A percentile compares a stretch with the other conserved stretches of the same genome.
Conservation (phyloP, 1,140 invertebrate genomes). For the Gonatopus flavifemur region DNA sequence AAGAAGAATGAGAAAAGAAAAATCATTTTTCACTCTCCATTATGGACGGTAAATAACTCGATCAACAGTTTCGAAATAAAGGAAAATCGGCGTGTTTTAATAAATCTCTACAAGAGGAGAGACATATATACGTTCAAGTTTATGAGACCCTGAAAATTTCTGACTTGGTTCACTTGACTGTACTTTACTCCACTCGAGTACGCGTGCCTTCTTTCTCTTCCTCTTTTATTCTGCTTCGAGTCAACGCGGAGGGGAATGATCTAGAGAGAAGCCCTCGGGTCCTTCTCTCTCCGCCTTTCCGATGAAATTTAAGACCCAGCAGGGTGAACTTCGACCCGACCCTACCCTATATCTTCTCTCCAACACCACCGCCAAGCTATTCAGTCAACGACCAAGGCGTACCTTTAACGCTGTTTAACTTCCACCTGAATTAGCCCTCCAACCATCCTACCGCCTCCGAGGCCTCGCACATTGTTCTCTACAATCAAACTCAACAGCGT, state of each 20-base stretch:
- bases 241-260: too few species aligned
- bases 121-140: too few species aligned
- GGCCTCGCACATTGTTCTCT: conserved; percentile 38
- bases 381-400: conserved; percentile 10
- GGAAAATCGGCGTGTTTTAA: too few species aligned
- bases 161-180: conserved; percentile 18
- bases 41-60: too few species aligned
- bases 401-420: conserved; percentile 47
- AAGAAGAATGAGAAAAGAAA: too few species aligned
- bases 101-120: too few species aligned
- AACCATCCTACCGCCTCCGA: conserved; percentile 20
- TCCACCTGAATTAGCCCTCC: conserved; percentile 48
- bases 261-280: too few species aligned
- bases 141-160: too few species aligned
- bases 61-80: too few species aligned
- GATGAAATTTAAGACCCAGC: conserved; percentile 36
- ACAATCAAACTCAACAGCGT: conserved; percentile 36
- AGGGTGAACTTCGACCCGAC: conserved; percentile 7
- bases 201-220: conserved; percentile 20
- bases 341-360: neutral
- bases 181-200: neutral
- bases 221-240: neutral
- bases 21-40: too few species aligned
- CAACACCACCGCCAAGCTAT: neutral
- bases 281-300: conserved; percentile 4